Percentiles rank a stretch among this genome's conserved stretches.
phyloP scores from a whole-genome alignment of 2,113 vertebrate species.

The Dicentrarchus labrax region DNA sequence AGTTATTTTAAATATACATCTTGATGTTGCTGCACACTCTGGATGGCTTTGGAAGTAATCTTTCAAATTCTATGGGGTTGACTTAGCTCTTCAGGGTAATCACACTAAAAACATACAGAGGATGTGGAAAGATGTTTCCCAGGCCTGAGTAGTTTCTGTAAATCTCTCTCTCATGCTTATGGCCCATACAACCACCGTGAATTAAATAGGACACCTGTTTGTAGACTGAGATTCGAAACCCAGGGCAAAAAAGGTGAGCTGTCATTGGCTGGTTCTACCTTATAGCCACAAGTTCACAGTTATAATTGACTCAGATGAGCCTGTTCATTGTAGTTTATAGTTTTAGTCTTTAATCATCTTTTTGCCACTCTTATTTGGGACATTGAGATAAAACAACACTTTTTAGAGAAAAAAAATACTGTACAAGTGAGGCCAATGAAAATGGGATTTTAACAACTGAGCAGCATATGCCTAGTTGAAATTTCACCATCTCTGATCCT shows the following conservation, averaged over 20 bases:
- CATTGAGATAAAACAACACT: background rate
- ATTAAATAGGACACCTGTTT: background rate
- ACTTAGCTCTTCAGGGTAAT: background rate
- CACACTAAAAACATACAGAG: background rate
- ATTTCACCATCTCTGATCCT: background rate
- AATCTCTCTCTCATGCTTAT: background rate
- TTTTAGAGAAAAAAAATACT: background rate
- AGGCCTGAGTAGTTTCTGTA: background rate
- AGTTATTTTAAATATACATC: background rate
- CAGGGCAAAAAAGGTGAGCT: background rate
- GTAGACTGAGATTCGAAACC: background rate
- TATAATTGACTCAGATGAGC: background rate
- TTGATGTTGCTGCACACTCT: background rate
- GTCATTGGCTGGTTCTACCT: background rate
- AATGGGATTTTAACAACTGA: background rate
- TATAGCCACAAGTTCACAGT: background rate
- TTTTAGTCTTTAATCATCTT: conserved; percentile 1
- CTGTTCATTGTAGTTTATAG: background rate
- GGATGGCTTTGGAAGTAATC: background rate
- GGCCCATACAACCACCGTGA: background rate
- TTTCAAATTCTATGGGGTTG: background rate
- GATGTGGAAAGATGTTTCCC: background rate
- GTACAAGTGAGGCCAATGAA: background rate
- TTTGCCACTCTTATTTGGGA: background rate
- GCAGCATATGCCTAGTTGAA: background rate